Evolutionary conservation across 2,888 invertebrate species (phyloP).

Genomic region (Ormyrus thymus): DNA sequence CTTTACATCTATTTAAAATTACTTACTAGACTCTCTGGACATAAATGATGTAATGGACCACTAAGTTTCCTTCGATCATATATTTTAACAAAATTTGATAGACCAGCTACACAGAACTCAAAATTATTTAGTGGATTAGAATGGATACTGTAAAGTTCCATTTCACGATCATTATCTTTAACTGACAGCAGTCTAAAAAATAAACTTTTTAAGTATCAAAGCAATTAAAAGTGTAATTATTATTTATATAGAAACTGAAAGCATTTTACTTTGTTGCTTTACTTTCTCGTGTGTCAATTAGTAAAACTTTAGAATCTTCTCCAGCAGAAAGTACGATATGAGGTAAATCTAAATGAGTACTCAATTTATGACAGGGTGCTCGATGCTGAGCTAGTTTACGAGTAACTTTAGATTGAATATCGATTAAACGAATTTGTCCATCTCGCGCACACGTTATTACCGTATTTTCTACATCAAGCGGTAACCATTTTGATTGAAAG

Average conservation of each 20-base stretch:
- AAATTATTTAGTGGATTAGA: conserved; percentile 86
- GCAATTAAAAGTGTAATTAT: background rate
- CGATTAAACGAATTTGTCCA: conserved; percentile 85
- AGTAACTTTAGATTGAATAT: conserved; percentile 76
- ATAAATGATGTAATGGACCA: conserved; percentile 79
- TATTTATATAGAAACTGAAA: conserved; percentile 23
- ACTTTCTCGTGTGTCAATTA: conserved; percentile 87
- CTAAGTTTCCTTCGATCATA: conserved; percentile 82
- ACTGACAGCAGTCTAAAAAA: conserved; percentile 77
- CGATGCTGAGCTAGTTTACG: conserved; percentile 81
- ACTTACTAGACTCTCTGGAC: conserved; percentile 78
- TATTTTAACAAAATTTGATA: conserved; percentile 85
- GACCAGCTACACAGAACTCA: conserved; percentile 90
- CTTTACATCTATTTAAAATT: conserved; percentile 9
- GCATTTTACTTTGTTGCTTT: conserved; percentile 79
- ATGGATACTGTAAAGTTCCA: conserved; percentile 92
- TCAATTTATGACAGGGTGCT: conserved; percentile 90
- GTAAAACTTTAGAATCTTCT: conserved; percentile 89
- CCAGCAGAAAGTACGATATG: conserved; percentile 89
- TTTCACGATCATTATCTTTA: conserved; percentile 77
- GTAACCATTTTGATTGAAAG: conserved; percentile 92
- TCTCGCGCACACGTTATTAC: conserved; percentile 93
- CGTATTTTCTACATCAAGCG: conserved; percentile 85
- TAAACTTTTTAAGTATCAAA: background rate
- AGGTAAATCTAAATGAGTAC: conserved; percentile 85